These are phyloP conservation scores for Lophius piscatorius DNA, from an alignment of 2,113 vertebrate genomes.

Conservation along the genomic window DNA sequence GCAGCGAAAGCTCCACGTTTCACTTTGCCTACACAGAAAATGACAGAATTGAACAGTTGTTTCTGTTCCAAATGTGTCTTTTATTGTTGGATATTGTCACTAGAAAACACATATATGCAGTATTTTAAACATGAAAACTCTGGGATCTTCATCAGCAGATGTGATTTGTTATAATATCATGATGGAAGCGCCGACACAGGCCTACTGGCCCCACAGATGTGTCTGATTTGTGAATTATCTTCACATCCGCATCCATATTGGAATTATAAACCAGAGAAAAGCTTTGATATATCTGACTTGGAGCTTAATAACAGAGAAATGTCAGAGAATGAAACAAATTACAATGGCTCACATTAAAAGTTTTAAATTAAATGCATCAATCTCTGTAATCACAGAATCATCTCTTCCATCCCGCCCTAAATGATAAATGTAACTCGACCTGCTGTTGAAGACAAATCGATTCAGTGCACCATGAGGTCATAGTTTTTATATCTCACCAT, in stretches of 20 bases:
- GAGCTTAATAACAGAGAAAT: constrained; percentile 3
- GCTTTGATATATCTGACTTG: constrained; percentile 1
- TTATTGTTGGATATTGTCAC: not conserved
- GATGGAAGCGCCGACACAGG: not conserved
- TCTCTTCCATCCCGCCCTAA: too few relatives aligned
- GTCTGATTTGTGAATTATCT: not conserved
- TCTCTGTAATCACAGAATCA: too few relatives aligned
- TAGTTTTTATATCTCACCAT: constrained; percentile 73
- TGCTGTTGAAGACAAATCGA: too few relatives aligned
- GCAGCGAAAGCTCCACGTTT: constrained; percentile 91
- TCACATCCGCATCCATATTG: not conserved
- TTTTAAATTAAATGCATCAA: not conserved
- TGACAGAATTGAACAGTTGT: not conserved
- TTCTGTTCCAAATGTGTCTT: not conserved
- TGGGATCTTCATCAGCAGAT: not conserved
- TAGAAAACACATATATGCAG: too few relatives aligned
- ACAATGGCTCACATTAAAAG: not conserved
- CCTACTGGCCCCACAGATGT: not conserved
- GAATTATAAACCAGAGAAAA: constrained; percentile 8
- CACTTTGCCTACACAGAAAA: constrained; percentile 81
- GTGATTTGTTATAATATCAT: not conserved
- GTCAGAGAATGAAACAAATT: not conserved
- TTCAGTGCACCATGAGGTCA: too few relatives aligned
- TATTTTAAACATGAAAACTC: too few relatives aligned
- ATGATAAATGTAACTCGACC: too few relatives aligned